phyloP scores from a whole-genome alignment of 2,888 invertebrate genomes.

The Thymelicus lineola region DNA sequence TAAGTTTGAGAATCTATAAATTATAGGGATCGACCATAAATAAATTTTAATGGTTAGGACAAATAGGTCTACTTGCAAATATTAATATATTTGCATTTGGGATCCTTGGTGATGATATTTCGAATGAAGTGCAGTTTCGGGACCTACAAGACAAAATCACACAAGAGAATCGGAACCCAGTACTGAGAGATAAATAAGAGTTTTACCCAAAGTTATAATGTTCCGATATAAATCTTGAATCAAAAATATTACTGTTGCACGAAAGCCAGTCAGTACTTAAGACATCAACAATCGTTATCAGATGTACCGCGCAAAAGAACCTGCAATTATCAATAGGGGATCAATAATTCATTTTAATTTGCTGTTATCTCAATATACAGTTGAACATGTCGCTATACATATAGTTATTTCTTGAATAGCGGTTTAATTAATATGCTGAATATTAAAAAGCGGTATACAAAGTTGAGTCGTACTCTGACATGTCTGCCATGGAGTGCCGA shows the following conservation, averaged over 20 bases:
- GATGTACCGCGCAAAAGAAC: conserved; percentile 5
- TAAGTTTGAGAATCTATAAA: no score
- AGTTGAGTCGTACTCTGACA: conserved; percentile 67
- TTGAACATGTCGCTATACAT: conserved; percentile 14
- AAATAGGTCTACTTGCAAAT: no score
- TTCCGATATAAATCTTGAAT: background rate
- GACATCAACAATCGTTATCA: conserved; percentile 15
- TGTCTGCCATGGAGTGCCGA: conserved; percentile 71
- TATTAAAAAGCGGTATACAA: conserved; percentile 73
- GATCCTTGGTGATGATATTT: no score
- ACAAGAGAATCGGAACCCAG: no score
- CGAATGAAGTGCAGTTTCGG: no score
- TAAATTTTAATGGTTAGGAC: no score
- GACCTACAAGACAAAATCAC: no score
- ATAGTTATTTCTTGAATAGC: conserved; percentile 18
- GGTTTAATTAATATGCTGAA: conserved; percentile 61
- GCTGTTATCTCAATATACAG: conserved; percentile 66
- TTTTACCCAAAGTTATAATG: no score
- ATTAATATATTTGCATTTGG: no score
- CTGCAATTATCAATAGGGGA: conserved; percentile 41
- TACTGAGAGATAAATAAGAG: no score
- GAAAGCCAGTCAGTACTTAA: conserved; percentile 11
- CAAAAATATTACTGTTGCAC: background rate
- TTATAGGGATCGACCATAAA: no score
- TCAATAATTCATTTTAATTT: conserved; percentile 77